These are phyloP conservation scores for Mastomys natalensis DNA, from an alignment of 2,113 vertebrate genomes.

Conservation along the genomic window DNA sequence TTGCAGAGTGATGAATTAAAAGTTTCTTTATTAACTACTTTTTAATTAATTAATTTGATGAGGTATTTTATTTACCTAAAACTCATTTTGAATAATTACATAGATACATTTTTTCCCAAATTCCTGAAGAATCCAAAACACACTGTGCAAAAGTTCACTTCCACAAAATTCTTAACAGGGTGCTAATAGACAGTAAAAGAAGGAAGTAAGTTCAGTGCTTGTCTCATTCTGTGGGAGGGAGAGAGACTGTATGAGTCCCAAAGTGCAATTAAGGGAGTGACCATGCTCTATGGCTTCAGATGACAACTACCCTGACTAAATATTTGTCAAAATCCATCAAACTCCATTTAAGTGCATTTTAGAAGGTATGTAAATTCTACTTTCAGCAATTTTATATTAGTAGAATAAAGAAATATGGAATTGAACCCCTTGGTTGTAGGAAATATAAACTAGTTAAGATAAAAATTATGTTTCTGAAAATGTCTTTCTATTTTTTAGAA, in stretches of 20 bases:
- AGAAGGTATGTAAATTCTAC: neutral
- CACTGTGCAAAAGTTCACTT: neutral
- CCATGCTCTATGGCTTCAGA: neutral
- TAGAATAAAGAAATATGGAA: neutral
- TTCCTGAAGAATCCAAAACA: neutral
- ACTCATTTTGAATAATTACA: neutral
- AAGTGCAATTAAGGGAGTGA: neutral
- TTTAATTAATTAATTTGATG: neutral
- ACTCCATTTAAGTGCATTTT: neutral
- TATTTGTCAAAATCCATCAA: neutral
- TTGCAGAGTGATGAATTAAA: neutral
- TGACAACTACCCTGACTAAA: neutral
- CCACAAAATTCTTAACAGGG: neutral
- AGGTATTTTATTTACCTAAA: constrained; percentile 5
- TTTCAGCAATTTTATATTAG: neutral
- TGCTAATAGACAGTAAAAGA: neutral
- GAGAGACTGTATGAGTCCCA: neutral
- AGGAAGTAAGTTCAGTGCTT: neutral
- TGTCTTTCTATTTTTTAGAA: neutral
- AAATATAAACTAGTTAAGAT: neutral
- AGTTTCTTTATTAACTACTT: neutral
- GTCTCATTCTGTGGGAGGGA: neutral
- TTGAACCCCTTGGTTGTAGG: neutral
- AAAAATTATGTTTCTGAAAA: neutral
- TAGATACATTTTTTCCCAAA: neutral